Evolutionary conservation across 1,140 invertebrate species (phyloP).

Genomic region (Solenopsis fugax): DNA sequence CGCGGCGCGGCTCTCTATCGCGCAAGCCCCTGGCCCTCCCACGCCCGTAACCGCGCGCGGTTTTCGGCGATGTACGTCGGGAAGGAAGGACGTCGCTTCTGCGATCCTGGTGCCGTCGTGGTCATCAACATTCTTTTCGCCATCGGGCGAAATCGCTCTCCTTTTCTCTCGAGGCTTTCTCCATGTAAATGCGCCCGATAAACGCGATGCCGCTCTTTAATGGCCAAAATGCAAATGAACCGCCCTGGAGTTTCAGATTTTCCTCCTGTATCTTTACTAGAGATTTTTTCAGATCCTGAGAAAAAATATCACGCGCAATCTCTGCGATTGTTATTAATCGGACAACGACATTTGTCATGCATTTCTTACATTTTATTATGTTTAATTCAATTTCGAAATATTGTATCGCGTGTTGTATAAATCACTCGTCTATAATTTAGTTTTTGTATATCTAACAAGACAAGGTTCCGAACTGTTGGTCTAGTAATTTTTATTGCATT

Average conservation of each 20-base stretch:
- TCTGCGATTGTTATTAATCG: neutral
- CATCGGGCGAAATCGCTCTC: slow-evolving; percentile 22
- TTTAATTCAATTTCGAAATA: neutral
- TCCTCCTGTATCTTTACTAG: neutral
- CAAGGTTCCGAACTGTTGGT: neutral
- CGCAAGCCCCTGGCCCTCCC: slow-evolving; percentile 57
- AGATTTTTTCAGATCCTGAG: neutral
- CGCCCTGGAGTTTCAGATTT: neutral
- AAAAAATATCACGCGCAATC: neutral
- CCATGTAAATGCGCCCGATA: neutral
- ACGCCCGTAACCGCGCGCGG: neutral
- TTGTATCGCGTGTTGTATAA: neutral
- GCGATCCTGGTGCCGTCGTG: slow-evolving; percentile 80
- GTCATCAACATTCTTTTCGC: slow-evolving; percentile 80
- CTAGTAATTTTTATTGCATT: neutral
- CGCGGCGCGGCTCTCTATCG: slow-evolving; percentile 29
- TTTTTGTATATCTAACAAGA: neutral
- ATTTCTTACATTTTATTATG: neutral
- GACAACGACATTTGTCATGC: neutral
- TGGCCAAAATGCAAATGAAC: neutral
- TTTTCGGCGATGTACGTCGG: slow-evolving; percentile 17
- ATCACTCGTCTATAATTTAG: neutral
- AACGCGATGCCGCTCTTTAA: neutral
- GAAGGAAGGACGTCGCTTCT: slow-evolving; percentile 74
- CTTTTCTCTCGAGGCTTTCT: slow-evolving; percentile 32